Percentiles rank a stretch among this genome's conserved stretches.
Conservation (phyloP, 64 coral and sea anemone genomes). For the Montipora cactus region DNA sequence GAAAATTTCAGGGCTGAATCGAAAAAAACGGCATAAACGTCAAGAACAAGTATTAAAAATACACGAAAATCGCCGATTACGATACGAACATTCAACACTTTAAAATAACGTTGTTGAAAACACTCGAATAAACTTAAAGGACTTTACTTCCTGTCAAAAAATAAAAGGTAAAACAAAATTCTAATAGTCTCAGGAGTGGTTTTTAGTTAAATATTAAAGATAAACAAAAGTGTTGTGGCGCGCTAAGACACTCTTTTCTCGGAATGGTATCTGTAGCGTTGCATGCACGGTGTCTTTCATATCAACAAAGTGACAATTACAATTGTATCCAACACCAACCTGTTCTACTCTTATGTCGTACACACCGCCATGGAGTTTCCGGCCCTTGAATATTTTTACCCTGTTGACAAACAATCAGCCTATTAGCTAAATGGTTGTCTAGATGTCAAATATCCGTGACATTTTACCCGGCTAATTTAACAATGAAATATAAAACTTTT, state of each 20-base stretch:
- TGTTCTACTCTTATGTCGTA: slow-evolving; percentile 90
- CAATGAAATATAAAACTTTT: neutral
- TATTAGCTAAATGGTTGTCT: slow-evolving; percentile 19
- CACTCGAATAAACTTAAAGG: neutral
- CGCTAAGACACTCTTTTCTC: neutral
- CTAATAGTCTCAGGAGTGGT: no score
- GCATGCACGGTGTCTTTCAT: neutral
- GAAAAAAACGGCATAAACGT: neutral
- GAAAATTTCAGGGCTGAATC: neutral
- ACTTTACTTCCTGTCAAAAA: neutral
- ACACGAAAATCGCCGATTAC: neutral
- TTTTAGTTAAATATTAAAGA: neutral
- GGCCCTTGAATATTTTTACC: slow-evolving; percentile 80
- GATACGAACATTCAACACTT: neutral
- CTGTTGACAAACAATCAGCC: slow-evolving; percentile 61
- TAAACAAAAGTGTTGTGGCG: slow-evolving; percentile 29
- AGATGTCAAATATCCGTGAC: no score
- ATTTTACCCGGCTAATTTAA: neutral
- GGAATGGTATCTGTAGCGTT: neutral
- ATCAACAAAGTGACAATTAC: neutral
- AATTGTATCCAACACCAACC: slow-evolving; percentile 21
- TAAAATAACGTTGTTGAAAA: neutral
- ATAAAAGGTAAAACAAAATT: neutral
- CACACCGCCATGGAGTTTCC: slow-evolving; percentile 78
- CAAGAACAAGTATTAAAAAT: neutral